Percentiles rank a stretch among this genome's conserved stretches.
These are phyloP conservation scores for Andrena cerasifolii DNA, from an alignment of 1,140 invertebrate genomes.

Conservation along the genomic window DNA sequence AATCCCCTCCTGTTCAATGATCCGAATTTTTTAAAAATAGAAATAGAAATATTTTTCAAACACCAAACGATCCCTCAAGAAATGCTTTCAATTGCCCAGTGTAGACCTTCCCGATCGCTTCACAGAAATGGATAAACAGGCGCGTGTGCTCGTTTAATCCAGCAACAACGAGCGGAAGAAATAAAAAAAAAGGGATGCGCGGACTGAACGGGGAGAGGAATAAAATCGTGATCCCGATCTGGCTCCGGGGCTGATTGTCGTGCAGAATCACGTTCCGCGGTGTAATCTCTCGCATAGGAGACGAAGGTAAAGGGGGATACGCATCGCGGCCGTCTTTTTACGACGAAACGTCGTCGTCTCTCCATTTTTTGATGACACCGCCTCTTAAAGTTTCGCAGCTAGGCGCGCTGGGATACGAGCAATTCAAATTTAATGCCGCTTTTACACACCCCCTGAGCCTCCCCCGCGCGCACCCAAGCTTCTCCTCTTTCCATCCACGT, in stretches of 20 bases:
- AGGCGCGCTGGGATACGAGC: slow-evolving; percentile 54
- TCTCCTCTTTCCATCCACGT: not conserved
- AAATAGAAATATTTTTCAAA: too few relatives aligned
- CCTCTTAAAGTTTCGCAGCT: slow-evolving; percentile 47
- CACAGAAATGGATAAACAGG: not conserved
- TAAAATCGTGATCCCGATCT: slow-evolving; percentile 36
- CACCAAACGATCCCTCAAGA: too few relatives aligned
- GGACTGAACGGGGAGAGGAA: not conserved
- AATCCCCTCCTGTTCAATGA: too few relatives aligned
- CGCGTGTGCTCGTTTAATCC: not conserved
- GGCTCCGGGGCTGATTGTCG: not conserved
- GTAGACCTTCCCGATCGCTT: not conserved
- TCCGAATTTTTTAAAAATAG: too few relatives aligned
- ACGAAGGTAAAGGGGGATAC: slow-evolving; percentile 17
- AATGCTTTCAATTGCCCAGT: not conserved
- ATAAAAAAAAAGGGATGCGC: too few relatives aligned
- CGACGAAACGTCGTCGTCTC: slow-evolving; percentile 11
- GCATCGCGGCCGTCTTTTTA: slow-evolving; percentile 42
- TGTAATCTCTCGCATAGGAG: slow-evolving; percentile 27
- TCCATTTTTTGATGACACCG: slow-evolving; percentile 43
- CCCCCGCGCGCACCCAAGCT: not conserved
- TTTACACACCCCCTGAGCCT: slow-evolving; percentile 5
- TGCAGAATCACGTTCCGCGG: slow-evolving; percentile 24
- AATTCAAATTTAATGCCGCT: slow-evolving; percentile 68
- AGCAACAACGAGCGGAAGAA: not conserved